These are phyloP conservation scores for Ellobium chinense DNA, from an alignment of 2,888 invertebrate genomes.

Conservation along the genomic window DNA sequence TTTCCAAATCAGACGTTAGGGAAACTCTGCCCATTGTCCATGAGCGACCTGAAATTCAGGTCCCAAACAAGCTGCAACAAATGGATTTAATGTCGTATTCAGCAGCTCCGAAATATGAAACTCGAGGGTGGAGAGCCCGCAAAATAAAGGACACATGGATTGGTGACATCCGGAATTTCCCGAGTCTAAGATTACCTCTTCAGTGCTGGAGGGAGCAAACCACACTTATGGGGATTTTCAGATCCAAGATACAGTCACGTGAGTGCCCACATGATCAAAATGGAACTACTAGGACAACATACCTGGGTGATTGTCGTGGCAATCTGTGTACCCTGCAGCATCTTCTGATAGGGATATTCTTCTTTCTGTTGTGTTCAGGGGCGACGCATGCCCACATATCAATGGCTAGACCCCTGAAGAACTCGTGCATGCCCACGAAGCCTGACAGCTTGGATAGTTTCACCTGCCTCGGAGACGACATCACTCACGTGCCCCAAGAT, in stretches of 20 bases:
- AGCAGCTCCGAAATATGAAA: too few relatives aligned
- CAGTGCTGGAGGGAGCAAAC: too few relatives aligned
- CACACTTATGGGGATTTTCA: neutral
- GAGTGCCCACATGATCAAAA: neutral
- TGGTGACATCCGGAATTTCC: too few relatives aligned
- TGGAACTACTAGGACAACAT: neutral
- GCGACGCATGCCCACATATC: neutral
- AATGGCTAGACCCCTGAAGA: neutral
- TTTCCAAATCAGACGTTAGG: too few relatives aligned
- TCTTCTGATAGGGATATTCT: neutral
- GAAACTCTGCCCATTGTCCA: too few relatives aligned
- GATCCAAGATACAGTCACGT: neutral
- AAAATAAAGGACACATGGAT: too few relatives aligned
- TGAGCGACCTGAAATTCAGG: too few relatives aligned
- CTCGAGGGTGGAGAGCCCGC: too few relatives aligned
- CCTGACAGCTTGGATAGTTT: conserved; percentile 7
- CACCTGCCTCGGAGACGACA: conserved; percentile 29
- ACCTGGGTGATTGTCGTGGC: neutral
- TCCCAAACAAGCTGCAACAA: too few relatives aligned
- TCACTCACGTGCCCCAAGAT: neutral
- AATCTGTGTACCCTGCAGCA: neutral
- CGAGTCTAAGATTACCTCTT: too few relatives aligned
- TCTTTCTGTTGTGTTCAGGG: conserved; percentile 2
- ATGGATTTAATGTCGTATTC: too few relatives aligned
- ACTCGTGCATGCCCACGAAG: neutral